Evolutionary conservation across 2,888 invertebrate genomes (phyloP), one percentile per base, ranked within the genome.

Genomic region (Busseola fusca): DNA sequence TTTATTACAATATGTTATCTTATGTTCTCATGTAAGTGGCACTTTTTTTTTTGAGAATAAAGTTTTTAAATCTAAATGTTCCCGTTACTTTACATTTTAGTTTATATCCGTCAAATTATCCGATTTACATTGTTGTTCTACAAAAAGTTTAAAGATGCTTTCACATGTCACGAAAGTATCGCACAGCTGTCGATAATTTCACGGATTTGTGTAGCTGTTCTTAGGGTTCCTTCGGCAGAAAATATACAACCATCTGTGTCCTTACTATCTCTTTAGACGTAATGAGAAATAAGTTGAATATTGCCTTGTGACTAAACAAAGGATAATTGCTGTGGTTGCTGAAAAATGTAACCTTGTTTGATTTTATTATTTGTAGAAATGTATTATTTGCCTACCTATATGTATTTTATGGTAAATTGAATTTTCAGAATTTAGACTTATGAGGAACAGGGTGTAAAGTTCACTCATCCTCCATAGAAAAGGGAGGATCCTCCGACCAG

Each of bases 181-280:
- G 74, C 71, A 69, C 93, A 93, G 88, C 89, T 92, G 93, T 86
- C 84, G 78, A 14, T 86, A 81, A 90, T 91, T 92, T 91, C 89
- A 92, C 88, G 90, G 87, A 79, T 84, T 87, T 81, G 75, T 75
- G 70, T 83, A 59, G 64, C 10, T 48, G 84, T 58, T 30, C 82
- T 84, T 85, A 74, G 85, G 84, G 87, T 86, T 84, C 80, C 76
- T 83, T 70, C 18, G 5, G 14, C 25, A 59, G n/a, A 25, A 30
- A 52, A n/a, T 37, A 59, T 50, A 25, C 5, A 25, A 42, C n/a
- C 5, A 27, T 27, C 1, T 54, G 27, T 34, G 40, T 3, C 58
- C 42, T 70, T 80, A 42, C 25, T 59, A 64, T 64, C 18, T 54
- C 16, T 42, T 63, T 14, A n/a, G 62, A 59, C 21, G 12, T n/a